Base-by-base conservation (phyloP, 2,113 vertebrate species). In the Microtus ochrogaster region DNA sequence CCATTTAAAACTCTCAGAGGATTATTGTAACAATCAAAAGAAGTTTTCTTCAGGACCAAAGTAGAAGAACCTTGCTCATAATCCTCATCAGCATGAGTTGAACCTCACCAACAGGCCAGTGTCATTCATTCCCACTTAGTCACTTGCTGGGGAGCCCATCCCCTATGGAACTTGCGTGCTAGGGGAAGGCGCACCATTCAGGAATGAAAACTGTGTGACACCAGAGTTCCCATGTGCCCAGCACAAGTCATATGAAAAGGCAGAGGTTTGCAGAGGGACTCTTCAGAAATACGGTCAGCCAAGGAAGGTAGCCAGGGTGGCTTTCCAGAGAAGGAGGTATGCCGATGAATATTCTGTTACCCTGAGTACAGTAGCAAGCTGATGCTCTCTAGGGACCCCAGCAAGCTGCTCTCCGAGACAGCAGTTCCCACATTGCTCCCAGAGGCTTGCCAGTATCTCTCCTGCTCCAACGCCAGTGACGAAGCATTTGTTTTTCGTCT, bases 361-460 rank as follows among this genome's bases (percentile, higher is more conserved):
- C 44, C 81, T 44, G 19, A 22, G 6, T 1, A 39, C 36, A 79
- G 81, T 76, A 63, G 19, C 0, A 49, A 73, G 55, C 86, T 47
- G 68, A 77, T 49, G 61, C n/a, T 9, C 73, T 73, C 22, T 0
- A 16, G 63, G 63, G 3, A 19, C 19, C 0, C 0, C 30, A 26
- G 44, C 72, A 7, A 49, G 78, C 5, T 8, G 78, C 68, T 68
- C 90, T 61, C 55, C 52, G 47, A 24, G 13, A 78, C n/a, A 68
- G 26, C 55, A n/a, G 3, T 21, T 22, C 28, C 55, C 78, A 30
- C 36, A 0, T 83, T 79, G 61, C 49, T 85, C 58, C 58, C 78
- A 3, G 10, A 86, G 91, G 36, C 36, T 13, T 33, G 88, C 84
- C 91, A 55, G 81, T 73, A 3, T 2, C 55, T 41, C 19, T 1